phyloP scores from a whole-genome alignment of 2,797 vertebrate species.

The Poeciliopsis turneri region DNA sequence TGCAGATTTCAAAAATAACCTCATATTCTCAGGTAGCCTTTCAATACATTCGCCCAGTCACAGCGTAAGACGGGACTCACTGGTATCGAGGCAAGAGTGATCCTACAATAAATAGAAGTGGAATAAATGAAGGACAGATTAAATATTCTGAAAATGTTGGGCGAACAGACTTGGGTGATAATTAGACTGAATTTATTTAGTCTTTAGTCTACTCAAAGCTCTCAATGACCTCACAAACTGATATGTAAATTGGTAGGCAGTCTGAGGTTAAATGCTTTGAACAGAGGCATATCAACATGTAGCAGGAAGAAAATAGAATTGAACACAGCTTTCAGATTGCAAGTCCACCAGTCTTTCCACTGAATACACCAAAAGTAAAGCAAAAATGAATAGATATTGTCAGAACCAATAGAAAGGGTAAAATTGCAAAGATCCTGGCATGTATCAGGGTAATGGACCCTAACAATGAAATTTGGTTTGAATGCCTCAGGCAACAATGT shows the following conservation, averaged over 20 bases:
- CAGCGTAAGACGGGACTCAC: neutral
- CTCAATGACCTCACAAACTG: neutral
- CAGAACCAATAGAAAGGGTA: neutral
- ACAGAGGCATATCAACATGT: neutral
- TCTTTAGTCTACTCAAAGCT: neutral
- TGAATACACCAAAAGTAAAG: neutral
- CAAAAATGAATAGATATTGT: neutral
- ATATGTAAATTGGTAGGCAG: neutral
- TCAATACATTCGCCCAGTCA: neutral
- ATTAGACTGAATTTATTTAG: neutral
- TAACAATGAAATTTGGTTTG: neutral
- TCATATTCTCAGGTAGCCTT: neutral
- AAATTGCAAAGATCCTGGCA: neutral
- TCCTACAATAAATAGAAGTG: neutral
- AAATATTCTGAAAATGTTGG: neutral
- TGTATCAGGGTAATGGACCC: neutral
- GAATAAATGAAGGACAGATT: neutral
- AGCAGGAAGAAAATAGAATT: neutral
- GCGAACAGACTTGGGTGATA: neutral
- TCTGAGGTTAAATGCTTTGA: neutral
- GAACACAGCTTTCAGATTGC: neutral
- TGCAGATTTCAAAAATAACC: neutral
- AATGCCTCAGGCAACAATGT: neutral
- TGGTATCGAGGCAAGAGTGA: neutral
- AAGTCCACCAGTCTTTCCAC: neutral